Conservation (phyloP, 1,140 invertebrate species). For the Meloidogyne floridensis region DNA sequence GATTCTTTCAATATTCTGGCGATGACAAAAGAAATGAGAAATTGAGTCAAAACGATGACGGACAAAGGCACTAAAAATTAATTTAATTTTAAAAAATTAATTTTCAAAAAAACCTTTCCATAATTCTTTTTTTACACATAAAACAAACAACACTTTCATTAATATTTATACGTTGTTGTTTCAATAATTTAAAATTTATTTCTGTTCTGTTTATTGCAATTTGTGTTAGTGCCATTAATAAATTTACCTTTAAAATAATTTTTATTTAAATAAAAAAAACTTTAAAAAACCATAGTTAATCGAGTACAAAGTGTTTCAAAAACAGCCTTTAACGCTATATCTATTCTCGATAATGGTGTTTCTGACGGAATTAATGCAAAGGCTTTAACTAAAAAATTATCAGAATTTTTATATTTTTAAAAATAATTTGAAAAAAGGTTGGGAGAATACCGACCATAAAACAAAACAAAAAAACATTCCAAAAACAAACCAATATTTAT, state of each 20-base stretch:
- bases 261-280: background rate
- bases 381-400: conserved; percentile 36
- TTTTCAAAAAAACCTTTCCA: conserved; percentile 34
- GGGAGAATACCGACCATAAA: background rate
- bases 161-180: conserved; percentile 32
- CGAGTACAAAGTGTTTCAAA: conserved; percentile 44
- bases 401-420: background rate
- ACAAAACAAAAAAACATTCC: background rate
- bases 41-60: conserved; percentile 32
- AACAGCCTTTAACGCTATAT: conserved; percentile 42
- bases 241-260: background rate
- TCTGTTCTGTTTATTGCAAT: conserved; percentile 28
- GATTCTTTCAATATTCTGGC: conserved; percentile 4
- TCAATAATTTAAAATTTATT: conserved; percentile 29
- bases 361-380: conserved; percentile 41
- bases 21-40: conserved; percentile 50
- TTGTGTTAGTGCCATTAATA: conserved; percentile 34
- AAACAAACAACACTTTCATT: conserved; percentile 33
- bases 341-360: conserved; percentile 38
- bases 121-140: conserved; percentile 44
- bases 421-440: background rate
- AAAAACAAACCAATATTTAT: conserved; percentile 38
- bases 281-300: conserved; percentile 30
- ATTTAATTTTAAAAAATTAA: conserved; percentile 10
- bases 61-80: conserved; percentile 43